Conservation (phyloP, 2,113 vertebrate species). For the Oreochromis niloticus region DNA sequence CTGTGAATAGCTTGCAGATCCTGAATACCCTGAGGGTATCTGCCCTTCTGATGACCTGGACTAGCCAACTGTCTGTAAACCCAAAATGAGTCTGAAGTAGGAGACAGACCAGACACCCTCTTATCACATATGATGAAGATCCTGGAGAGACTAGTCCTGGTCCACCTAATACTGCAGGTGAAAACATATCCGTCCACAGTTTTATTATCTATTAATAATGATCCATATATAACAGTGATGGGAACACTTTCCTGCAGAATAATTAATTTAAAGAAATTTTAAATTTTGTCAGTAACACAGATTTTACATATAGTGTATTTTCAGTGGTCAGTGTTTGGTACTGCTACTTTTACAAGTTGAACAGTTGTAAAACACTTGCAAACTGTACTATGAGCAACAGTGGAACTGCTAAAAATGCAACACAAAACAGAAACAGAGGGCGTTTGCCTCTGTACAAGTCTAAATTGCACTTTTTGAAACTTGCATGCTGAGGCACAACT, state of each 20-base stretch:
- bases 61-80: neutral
- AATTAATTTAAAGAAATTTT: neutral
- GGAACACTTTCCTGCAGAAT: neutral
- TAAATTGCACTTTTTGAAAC: neutral
- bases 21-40: neutral
- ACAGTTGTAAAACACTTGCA: neutral
- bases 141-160: neutral
- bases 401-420: neutral
- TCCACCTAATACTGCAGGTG: neutral
- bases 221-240: neutral
- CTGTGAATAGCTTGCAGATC: neutral
- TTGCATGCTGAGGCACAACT: no score
- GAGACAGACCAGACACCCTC: neutral
- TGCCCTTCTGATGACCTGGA: neutral
- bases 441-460: neutral
- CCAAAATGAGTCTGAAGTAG: neutral
- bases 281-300: neutral
- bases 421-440: neutral
- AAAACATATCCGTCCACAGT: neutral
- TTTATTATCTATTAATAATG: neutral
- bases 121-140: neutral
- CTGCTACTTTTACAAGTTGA: neutral
- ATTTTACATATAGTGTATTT: neutral
- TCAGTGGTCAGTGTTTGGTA: neutral
- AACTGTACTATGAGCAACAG: neutral